Evolutionary conservation across 2,797 vertebrate genomes (phyloP).

Genomic region (Salmo trutta): DNA sequence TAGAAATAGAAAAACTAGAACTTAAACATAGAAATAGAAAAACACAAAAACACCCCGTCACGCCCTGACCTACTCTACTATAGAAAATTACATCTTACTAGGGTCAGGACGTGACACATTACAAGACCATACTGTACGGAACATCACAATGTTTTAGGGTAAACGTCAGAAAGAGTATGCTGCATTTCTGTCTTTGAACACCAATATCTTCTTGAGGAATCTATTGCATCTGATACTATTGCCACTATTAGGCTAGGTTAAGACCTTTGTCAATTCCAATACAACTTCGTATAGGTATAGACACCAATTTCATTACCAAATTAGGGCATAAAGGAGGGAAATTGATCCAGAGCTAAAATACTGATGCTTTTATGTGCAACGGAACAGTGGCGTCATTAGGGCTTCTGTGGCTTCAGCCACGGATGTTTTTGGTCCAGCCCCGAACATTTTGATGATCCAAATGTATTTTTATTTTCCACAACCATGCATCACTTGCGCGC

Average conservation of each 20-base stretch:
- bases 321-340: background rate
- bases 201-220: background rate
- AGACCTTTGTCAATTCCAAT: slow-evolving; percentile 31
- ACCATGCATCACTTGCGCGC: too few species aligned
- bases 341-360: background rate
- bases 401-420: too few species aligned
- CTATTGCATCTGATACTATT: background rate
- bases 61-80: too few species aligned
- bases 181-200: background rate
- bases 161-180: background rate
- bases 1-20: too few species aligned
- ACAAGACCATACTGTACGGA: background rate
- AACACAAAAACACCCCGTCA: too few species aligned
- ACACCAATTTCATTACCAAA: slow-evolving; percentile 28
- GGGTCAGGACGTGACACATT: too few species aligned
- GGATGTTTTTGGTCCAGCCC: too few species aligned
- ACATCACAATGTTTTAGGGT: background rate
- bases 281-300: slow-evolving; percentile 21
- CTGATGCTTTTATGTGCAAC: background rate
- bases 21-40: too few species aligned
- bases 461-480: too few species aligned
- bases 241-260: slow-evolving; percentile 9
- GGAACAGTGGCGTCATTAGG: too few species aligned
- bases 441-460: too few species aligned
- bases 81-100: too few species aligned